Evolutionary conservation across 1,140 invertebrate species (phyloP), one percentile per base, ranked within the genome.

Genomic region (Nomia melanderi): DNA sequence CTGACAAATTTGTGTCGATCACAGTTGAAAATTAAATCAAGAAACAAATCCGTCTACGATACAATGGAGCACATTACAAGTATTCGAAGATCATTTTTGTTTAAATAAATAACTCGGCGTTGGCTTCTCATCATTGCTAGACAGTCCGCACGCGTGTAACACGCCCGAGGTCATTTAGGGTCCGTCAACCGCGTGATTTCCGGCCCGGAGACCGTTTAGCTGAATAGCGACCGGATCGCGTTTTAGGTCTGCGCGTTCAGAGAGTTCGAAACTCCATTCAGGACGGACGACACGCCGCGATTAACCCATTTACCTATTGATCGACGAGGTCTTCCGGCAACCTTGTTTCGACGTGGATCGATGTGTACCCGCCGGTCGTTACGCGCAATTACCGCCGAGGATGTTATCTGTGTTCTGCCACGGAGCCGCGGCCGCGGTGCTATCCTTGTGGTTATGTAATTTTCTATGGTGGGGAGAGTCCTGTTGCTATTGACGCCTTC

Each of bases 161-260:
- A 60, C 54, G 79, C 77, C 80, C 67, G 81, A 62, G 78, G 79
- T 80, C 79, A 71, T 87, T 88, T 83, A 74, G 81, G 78, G 78
- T 80, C 83, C 80, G 79, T 86, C 84, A 77, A 85, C 33, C 84
- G 77, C 82, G 83, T 77, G 79, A 89, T 87, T 88, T 88, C 88
- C 84, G 83, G 79, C 84, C 33, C 20, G 20, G 4, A 47, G 78
- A 70, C 20, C 75, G 71, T 76, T 67, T 72, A 78, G 79, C 29
- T 36, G 82, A 78, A 87, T 88, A 85, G 84, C 81, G 23, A 64
- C 74, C 65, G 75, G 20, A 44, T 82, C 82, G 71, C 59, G 57
- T 44, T 12, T 60, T 76, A 67, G 50, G 23, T 1, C 50, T 31
- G 39, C 25, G 47, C 47, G 47, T 50, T 50, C 20, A 50, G 47